A percentile compares a stretch with the other conserved stretches of the same genome.
Evolutionary conservation across 2,113 vertebrate species (phyloP).

Genomic region (Chitala chitala): DNA sequence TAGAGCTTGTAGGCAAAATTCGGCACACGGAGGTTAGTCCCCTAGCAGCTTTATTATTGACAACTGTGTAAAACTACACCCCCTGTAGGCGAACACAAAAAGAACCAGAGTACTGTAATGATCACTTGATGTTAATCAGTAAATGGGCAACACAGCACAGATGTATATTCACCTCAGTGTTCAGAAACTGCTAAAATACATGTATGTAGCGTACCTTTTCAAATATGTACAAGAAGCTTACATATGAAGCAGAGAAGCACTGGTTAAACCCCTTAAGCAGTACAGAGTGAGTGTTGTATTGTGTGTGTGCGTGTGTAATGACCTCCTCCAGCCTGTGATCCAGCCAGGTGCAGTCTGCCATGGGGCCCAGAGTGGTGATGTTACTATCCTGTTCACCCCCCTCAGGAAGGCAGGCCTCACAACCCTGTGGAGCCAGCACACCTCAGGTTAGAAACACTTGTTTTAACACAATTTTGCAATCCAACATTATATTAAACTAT

Average conservation of each 20-base stretch:
- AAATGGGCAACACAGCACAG: no score
- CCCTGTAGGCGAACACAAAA: neutral
- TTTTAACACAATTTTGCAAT: neutral
- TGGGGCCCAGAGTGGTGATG: conserved; percentile 2
- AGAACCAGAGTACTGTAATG: neutral
- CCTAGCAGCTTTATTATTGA: no score
- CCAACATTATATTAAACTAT: no score
- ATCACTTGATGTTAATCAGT: neutral
- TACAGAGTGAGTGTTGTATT: neutral
- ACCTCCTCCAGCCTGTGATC: conserved; percentile 61
- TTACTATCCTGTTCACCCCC: conserved; percentile 51
- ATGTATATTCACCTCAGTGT: no score
- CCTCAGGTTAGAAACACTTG: neutral
- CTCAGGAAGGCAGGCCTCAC: conserved; percentile 30
- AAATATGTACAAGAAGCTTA: no score
- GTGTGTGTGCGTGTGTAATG: conserved; percentile 14
- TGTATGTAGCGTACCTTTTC: no score
- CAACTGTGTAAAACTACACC: neutral
- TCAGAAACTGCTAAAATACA: no score
- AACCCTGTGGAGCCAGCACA: neutral
- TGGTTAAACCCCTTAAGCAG: no score
- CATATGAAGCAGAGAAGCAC: no score
- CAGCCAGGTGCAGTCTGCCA: conserved; percentile 62
- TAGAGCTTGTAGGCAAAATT: no score
- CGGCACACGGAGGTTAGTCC: no score